Evolutionary conservation across 2,888 invertebrate genomes (phyloP).

Genomic region (Tinea semifulvella): DNA sequence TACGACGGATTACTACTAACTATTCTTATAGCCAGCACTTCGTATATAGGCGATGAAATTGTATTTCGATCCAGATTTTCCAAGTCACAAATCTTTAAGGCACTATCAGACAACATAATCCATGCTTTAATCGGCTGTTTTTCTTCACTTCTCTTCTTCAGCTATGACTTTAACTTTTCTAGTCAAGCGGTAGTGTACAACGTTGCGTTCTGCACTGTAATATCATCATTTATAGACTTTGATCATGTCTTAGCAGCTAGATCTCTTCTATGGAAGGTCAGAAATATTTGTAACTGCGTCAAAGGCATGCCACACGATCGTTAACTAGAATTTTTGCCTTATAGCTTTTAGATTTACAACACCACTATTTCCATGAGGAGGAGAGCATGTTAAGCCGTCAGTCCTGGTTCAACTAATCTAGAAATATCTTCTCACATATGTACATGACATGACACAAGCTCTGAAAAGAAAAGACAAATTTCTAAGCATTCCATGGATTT

Average conservation of each 20-base stretch:
- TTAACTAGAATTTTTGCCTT: too few species aligned
- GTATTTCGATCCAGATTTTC: conserved; percentile 48
- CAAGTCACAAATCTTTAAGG: conserved; percentile 33
- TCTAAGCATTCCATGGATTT: too few species aligned
- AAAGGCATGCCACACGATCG: too few species aligned
- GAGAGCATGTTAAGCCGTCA: too few species aligned
- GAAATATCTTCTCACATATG: too few species aligned
- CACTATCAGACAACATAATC: conserved; percentile 36
- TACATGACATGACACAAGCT: too few species aligned
- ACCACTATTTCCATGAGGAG: too few species aligned
- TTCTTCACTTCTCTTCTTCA: conserved; percentile 41
- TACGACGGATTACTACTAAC: conserved; percentile 30
- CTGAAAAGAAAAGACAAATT: too few species aligned
- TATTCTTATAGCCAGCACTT: conserved; percentile 28
- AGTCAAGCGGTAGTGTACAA: conserved; percentile 28
- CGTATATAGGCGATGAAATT: conserved; percentile 40
- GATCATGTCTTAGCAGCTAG: conserved; percentile 50
- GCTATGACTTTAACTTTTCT: conserved; percentile 28
- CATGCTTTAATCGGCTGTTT: conserved; percentile 41
- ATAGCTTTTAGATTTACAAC: too few species aligned
- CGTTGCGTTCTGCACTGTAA: conserved; percentile 35
- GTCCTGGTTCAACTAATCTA: too few species aligned
- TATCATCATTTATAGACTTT: conserved; percentile 45
- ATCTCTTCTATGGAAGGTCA: conserved; percentile 46
- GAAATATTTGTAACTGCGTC: too few species aligned